Evolutionary conservation across 2,888 invertebrate species (phyloP).

Genomic region (Lissocephala sabroskyi): DNA sequence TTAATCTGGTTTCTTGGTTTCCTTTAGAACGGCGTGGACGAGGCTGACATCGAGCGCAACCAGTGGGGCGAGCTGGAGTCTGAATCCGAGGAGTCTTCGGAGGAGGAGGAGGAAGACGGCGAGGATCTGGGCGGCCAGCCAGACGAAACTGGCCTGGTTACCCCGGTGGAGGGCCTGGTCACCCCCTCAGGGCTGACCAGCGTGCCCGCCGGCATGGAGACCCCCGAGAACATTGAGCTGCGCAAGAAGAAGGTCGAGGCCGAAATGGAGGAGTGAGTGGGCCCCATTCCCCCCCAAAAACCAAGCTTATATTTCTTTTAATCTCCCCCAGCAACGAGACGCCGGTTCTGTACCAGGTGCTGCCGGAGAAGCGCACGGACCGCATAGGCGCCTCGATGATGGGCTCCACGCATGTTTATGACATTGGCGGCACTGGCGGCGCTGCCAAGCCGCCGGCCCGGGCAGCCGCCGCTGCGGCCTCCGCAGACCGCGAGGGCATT

Average conservation of each 20-base stretch:
- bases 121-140: conserved; percentile 74
- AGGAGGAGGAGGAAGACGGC: conserved; percentile 80
- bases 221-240: conserved; percentile 98
- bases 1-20: not conserved
- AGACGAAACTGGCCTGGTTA: conserved; percentile 89
- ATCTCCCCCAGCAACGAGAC: conserved; percentile 84
- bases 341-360: conserved; percentile 93
- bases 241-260: conserved; percentile 96
- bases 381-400: conserved; percentile 94
- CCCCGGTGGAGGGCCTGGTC: conserved; percentile 93
- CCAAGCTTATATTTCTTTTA: too few relatives aligned
- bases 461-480: too few relatives aligned
- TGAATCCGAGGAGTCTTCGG: conserved; percentile 79
- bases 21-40: conserved; percentile 78
- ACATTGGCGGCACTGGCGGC: conserved; percentile 84
- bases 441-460: conserved; percentile 73
- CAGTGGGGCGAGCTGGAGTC: conserved; percentile 98
- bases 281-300: too few relatives aligned
- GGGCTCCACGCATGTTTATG: conserved; percentile 99
- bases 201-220: conserved; percentile 96
- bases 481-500: conserved; percentile 76
- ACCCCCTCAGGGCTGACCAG: conserved; percentile 95
- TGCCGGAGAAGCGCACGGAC: conserved; percentile 95
- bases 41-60: conserved; percentile 92
- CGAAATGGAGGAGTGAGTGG: conserved; percentile 90